A percentile compares a stretch with the other conserved stretches of the same genome.
These are phyloP conservation scores for Hydrophis major DNA, from an alignment of 2,797 vertebrate species.

Conservation along the genomic window DNA sequence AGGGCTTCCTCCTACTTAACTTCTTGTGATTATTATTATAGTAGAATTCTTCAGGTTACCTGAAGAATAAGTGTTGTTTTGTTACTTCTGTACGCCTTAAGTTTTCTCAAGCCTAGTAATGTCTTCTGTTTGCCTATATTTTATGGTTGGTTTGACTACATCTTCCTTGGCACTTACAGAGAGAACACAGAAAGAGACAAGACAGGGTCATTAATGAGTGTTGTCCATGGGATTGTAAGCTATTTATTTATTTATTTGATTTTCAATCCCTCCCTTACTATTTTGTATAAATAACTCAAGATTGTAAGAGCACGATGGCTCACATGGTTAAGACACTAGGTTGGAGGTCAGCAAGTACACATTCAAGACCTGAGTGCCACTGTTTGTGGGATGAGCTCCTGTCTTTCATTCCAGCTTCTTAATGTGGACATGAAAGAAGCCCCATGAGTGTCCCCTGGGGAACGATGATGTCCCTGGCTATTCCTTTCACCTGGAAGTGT, in stretches of 20 bases:
- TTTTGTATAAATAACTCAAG: neutral
- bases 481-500: neutral
- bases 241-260: neutral
- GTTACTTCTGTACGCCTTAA: neutral
- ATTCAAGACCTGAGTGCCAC: neutral
- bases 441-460: neutral
- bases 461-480: neutral
- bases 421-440: neutral
- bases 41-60: neutral
- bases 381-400: neutral
- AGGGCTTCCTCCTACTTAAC: neutral
- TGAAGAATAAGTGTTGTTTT: neutral
- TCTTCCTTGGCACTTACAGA: neutral
- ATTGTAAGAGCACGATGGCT: rapidly evolving
- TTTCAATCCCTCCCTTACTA: neutral
- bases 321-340: neutral
- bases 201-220: neutral
- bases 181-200: neutral
- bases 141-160: neutral
- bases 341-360: rapidly evolving
- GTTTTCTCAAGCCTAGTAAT: neutral
- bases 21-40: neutral
- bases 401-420: neutral
- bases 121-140: neutral
- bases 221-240: neutral